Percentiles rank a stretch among this genome's conserved stretches.
These are phyloP conservation scores for Oligia fasciuncula DNA, from an alignment of 2,888 invertebrate species.

Conservation along the genomic window DNA sequence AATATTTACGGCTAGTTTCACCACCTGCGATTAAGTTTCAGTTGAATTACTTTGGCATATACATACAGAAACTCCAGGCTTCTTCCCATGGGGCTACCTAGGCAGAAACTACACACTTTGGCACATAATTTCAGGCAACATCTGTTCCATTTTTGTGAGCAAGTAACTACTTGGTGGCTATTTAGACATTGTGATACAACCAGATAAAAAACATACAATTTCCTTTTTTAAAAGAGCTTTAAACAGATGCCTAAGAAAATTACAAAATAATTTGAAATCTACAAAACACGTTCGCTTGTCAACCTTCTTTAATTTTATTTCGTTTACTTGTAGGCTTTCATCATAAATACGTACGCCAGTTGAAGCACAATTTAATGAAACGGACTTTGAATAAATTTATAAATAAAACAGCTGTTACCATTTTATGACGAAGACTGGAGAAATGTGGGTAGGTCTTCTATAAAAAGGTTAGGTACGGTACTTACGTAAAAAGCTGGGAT, in stretches of 20 bases:
- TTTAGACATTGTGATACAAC: background rate
- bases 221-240: background rate
- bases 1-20: background rate
- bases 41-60: background rate
- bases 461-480: conserved; percentile 2
- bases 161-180: background rate
- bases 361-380: conserved; percentile 37
- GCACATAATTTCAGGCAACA: background rate
- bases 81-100: too few species aligned
- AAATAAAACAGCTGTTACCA: conserved; percentile 36
- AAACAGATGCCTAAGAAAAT: background rate
- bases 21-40: background rate
- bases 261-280: background rate
- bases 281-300: conserved; percentile 8
- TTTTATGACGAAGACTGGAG: conserved; percentile 29
- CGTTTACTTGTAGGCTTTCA: conserved; percentile 3
- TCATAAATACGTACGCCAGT: conserved; percentile 36
- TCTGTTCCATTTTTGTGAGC: background rate
- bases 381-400: conserved; percentile 36
- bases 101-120: background rate
- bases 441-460: background rate
- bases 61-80: too few species aligned
- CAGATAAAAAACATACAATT: background rate
- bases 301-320: conserved; percentile 36
- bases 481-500: background rate